A percentile compares a stretch with the other conserved stretches of the same genome.
Evolutionary conservation across 2,797 vertebrate genomes (phyloP).

Genomic region (Taeniopygia guttata): DNA sequence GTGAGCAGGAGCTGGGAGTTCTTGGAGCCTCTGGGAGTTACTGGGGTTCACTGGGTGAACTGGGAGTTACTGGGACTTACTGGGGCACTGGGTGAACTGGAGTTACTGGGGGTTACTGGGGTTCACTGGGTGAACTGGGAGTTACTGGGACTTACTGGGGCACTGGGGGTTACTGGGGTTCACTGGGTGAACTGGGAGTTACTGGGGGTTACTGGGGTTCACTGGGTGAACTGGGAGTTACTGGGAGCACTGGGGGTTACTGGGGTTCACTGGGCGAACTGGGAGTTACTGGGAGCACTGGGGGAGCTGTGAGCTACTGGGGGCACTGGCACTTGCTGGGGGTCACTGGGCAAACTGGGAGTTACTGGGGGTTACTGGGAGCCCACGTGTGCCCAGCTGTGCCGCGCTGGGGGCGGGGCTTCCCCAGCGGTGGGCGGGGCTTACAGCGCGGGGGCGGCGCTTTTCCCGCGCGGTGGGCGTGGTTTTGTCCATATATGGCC

Average conservation of each 20-base stretch:
- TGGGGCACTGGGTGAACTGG: neutral
- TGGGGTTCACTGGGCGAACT: too few species aligned
- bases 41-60: neutral
- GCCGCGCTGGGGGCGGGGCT: neutral
- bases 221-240: accelerated
- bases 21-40: too few species aligned
- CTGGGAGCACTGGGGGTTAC: too few species aligned
- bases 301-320: neutral
- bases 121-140: too few species aligned
- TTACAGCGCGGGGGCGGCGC: accelerated
- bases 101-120: too few species aligned
- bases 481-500: accelerated
- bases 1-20: too few species aligned
- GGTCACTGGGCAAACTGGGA: neutral
- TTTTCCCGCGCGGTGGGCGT: neutral
- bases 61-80: neutral
- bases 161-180: too few species aligned
- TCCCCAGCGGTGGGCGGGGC: accelerated
- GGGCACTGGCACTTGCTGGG: too few species aligned
- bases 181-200: too few species aligned
- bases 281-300: neutral
- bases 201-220: too few species aligned
- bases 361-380: neutral
- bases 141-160: too few species aligned
- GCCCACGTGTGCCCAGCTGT: neutral